phyloP scores from a whole-genome alignment of 2,113 vertebrate species.

The Casuarius casuarius region DNA sequence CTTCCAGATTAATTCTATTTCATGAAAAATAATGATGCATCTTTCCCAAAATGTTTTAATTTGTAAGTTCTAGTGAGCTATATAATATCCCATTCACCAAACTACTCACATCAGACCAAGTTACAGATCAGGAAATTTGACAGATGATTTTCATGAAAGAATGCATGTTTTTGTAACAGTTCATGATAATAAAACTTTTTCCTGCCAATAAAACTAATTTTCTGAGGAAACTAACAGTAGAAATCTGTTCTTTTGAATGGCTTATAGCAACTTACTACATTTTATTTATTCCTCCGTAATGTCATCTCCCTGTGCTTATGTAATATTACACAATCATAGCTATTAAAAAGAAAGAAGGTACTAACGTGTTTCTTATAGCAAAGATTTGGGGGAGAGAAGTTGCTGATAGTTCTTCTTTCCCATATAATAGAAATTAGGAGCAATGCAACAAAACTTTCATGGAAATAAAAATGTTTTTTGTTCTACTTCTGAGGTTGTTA shows the following conservation, averaged over 20 bases:
- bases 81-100: background rate
- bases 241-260: background rate
- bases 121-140: background rate
- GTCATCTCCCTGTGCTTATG: background rate
- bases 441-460: background rate
- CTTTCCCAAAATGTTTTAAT: background rate
- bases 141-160: background rate
- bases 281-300: background rate
- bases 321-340: background rate
- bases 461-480: background rate
- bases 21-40: background rate
- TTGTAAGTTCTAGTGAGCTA: background rate
- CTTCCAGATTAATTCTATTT: background rate
- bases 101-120: background rate
- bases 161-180: background rate
- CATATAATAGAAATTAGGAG: background rate
- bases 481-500: background rate
- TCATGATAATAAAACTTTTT: background rate
- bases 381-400: background rate
- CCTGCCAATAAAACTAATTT: background rate
- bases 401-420: background rate
- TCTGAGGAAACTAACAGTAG: background rate
- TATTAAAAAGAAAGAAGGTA: background rate
- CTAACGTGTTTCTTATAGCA: background rate
- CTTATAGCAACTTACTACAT: background rate